A percentile compares a stretch with the other conserved stretches of the same genome.
phyloP scores from a whole-genome alignment of 2,113 vertebrate genomes.

The Fukomys damarensis region DNA sequence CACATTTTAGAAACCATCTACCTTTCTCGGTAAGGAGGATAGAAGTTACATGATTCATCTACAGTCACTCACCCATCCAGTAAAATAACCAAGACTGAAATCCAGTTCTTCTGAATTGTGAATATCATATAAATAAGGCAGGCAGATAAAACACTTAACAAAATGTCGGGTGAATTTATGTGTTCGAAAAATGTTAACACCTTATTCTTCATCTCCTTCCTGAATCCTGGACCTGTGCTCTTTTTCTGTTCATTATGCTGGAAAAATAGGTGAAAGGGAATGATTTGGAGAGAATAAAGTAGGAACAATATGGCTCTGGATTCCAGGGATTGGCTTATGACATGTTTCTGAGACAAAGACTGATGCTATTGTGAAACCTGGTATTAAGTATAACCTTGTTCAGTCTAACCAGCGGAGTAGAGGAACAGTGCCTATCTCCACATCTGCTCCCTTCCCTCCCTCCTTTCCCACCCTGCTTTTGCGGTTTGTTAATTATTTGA shows the following conservation, averaged over 20 bases:
- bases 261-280: not conserved
- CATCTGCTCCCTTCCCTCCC: not conserved
- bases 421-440: not conserved
- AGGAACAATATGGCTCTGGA: slow-evolving; percentile 1
- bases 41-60: rapidly evolving
- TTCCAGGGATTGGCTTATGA: not conserved
- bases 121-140: not conserved
- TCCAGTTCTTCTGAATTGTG: not conserved
- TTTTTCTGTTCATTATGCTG: not conserved
- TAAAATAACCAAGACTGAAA: not conserved
- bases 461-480: not conserved
- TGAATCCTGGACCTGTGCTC: not conserved
- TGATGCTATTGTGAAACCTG: not conserved
- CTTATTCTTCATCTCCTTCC: slow-evolving; percentile 10
- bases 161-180: not conserved
- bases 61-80: not conserved
- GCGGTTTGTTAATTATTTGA: slow-evolving; percentile 60
- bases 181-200: not conserved
- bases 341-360: not conserved
- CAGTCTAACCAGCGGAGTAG: not conserved
- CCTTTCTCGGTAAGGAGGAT: not conserved
- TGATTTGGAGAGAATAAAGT: slow-evolving; percentile 47
- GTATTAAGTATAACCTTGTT: not conserved
- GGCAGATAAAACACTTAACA: not conserved
- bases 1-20: not conserved